Conservation (phyloP, 2,888 invertebrate genomes). For the Cylindroiulus punctatus region DNA sequence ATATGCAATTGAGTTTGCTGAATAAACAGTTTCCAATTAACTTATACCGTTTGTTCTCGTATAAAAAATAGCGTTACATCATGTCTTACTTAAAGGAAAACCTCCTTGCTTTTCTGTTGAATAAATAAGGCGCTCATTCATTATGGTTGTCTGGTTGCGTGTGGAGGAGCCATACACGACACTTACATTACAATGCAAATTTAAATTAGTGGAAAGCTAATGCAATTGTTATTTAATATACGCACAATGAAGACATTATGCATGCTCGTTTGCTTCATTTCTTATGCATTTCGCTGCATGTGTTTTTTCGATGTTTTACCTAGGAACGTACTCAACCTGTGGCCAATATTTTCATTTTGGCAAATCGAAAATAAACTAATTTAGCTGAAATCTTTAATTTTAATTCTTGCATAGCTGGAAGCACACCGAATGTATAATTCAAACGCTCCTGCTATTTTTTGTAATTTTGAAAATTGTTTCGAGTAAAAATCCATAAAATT, state of each 20-base stretch:
- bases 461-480: constrained; percentile 9
- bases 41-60: neutral
- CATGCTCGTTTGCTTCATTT: neutral
- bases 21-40: constrained; percentile 29
- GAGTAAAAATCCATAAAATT: constrained; percentile 20
- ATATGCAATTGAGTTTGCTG: constrained; percentile 16
- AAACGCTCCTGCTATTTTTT: neutral
- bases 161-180: constrained; percentile 1
- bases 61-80: constrained; percentile 19
- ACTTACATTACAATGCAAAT: constrained; percentile 29
- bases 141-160: constrained; percentile 16
- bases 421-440: neutral
- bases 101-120: constrained; percentile 10
- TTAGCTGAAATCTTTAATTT: constrained; percentile 13
- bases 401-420: neutral
- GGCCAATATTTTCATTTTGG: neutral
- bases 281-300: neutral
- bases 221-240: constrained; percentile 34
- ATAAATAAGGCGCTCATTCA: constrained; percentile 34
- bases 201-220: constrained; percentile 38
- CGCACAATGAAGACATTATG: constrained; percentile 29
- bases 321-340: neutral
- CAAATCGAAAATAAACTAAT: constrained; percentile 12
- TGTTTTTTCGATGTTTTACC: neutral
- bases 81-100: constrained; percentile 28